These are phyloP conservation scores for Campoletis sonorensis DNA, from an alignment of 1,140 invertebrate genomes.

Conservation along the genomic window DNA sequence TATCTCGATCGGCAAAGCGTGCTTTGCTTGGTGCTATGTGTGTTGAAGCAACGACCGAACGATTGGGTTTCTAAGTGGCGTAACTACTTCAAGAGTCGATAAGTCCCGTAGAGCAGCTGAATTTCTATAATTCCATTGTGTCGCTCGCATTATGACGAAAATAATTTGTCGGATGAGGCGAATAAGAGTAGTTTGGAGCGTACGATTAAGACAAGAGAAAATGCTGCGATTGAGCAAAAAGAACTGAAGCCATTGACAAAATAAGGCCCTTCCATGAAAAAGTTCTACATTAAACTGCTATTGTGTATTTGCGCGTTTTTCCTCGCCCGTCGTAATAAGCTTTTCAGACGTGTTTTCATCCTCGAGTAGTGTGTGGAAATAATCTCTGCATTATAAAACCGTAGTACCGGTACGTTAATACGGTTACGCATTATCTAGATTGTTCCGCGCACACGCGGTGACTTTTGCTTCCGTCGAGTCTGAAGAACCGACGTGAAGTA, in stretches of 20 bases:
- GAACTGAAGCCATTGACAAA: background rate
- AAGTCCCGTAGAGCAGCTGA: constrained; percentile 40
- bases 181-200: background rate
- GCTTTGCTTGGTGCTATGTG: constrained; percentile 31
- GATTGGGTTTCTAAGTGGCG: constrained; percentile 40
- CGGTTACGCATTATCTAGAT: constrained; percentile 74
- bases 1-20: constrained; percentile 65
- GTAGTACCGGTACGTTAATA: constrained; percentile 61
- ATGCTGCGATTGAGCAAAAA: too few relatives aligned
- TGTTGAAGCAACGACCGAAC: constrained; percentile 39
- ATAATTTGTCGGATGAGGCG: background rate
- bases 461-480: constrained; percentile 63
- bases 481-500: constrained; percentile 60
- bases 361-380: background rate
- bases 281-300: background rate
- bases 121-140: constrained; percentile 40
- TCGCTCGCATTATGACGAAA: background rate
- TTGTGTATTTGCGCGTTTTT: background rate
- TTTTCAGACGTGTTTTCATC: constrained; percentile 3
- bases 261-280: background rate
- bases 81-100: constrained; percentile 4
- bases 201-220: background rate
- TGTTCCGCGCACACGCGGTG: constrained; percentile 56
- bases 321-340: background rate
- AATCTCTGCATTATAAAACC: constrained; percentile 14